Evolutionary conservation across 2,113 vertebrate species (phyloP), one percentile per base, ranked within the genome.

Genomic region (Leiothrix lutea): DNA sequence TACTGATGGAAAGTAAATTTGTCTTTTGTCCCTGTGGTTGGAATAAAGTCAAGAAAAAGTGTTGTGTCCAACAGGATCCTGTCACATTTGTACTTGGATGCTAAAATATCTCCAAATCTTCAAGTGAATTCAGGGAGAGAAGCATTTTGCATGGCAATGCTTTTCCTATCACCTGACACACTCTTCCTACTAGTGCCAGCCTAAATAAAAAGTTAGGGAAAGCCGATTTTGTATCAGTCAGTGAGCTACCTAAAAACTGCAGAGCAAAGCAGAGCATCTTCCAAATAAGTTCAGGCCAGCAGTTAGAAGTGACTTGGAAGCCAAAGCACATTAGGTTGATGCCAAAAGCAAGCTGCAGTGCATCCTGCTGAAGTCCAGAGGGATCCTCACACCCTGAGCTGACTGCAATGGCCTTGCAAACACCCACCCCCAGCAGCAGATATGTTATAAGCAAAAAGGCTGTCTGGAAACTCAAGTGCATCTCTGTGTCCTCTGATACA

Each of bases 281-380:
- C 36, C 29, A 86, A 38, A 85, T 31, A 69, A 85, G 65, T 17
- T 29, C 66, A 88, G 65, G 4, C 17, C 26, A 4, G 42, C 21
- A 44, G n/a, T 47, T 56, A 56, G 44, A 53, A 88, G 22, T 48
- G 33, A 25, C 23, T 79, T 77, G 50, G 78, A 78, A 94, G 42
- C 3, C 54, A 77, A 64, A 65, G 9, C 4, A 10, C 0, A 0
- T 5, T 8, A 90, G 9, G 4, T 9, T 36, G 61, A 56, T 4
- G 6, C 4, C 74, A 73, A 65, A 91, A 58, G 36, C 45, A 73
- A 82, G 33, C 21, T 86, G 35, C 25, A 80, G 31, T 53, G 61
- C 50, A 84, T 75, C 65, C 62, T 86, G n/a, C 48, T 74, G 65
- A 80, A 66, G 42, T 78, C 47, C 53, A 66, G 60, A 79, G 65